A percentile compares a stretch with the other conserved stretches of the same genome.
Conservation (phyloP, 35 echinoderm and acorn worm species). For the Amphiura filiformis region DNA sequence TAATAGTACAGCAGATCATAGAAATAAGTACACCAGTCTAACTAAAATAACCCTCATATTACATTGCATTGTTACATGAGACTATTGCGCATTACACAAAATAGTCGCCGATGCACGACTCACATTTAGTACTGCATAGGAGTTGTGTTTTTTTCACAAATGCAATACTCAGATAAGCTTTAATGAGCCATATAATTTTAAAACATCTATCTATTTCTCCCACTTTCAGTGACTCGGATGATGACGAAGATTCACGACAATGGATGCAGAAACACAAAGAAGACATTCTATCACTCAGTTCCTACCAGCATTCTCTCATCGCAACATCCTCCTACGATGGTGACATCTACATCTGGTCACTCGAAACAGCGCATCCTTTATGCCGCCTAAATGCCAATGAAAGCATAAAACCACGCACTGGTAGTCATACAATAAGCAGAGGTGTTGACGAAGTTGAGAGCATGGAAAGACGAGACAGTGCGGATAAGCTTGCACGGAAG, state of each 20-base stretch:
- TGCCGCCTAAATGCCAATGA: conserved; percentile 80
- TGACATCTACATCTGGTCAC: conserved; percentile 93
- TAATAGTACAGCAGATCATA: too few species aligned
- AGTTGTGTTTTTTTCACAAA: too few species aligned
- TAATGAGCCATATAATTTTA: too few species aligned
- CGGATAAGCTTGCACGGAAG: neutral
- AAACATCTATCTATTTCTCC: too few species aligned
- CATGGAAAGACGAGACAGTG: neutral
- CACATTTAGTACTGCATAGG: too few species aligned
- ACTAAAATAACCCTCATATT: too few species aligned
- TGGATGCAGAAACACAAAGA: conserved; percentile 91
- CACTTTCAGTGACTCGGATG: conserved; percentile 82
- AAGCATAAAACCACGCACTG: conserved; percentile 73
- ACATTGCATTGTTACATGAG: too few species aligned
- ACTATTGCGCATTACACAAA: too few species aligned
- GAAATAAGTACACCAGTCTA: too few species aligned
- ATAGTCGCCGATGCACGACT: too few species aligned
- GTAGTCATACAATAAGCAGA: conserved; percentile 56
- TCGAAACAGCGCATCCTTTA: conserved; percentile 84
- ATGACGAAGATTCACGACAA: conserved; percentile 87
- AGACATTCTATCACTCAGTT: conserved; percentile 76
- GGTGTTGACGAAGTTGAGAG: neutral
- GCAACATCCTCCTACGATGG: conserved; percentile 93
- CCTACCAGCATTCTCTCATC: conserved; percentile 65
- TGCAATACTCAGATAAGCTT: too few species aligned